Conservation (phyloP, 2,797 vertebrate genomes). For the Leuciscus waleckii region DNA sequence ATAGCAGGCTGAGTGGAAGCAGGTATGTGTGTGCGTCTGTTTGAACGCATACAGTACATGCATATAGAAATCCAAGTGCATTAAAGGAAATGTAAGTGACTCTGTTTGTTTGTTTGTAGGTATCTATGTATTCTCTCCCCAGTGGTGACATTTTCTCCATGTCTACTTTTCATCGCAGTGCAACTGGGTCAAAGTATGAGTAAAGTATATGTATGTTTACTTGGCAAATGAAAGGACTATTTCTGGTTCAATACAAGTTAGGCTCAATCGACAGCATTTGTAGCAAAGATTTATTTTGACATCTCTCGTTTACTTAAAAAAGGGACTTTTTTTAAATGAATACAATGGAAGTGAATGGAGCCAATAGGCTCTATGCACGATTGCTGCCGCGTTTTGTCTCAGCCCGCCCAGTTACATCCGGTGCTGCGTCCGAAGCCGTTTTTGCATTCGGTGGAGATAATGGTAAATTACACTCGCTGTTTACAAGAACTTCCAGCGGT, state of each 20-base stretch:
- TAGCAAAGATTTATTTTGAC: background rate
- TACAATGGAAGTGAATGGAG: background rate
- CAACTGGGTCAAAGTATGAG: slow-evolving; percentile 35
- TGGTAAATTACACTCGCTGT: too few species aligned
- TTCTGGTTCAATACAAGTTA: background rate
- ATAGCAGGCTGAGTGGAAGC: slow-evolving; percentile 49
- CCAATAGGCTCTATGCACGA: too few species aligned
- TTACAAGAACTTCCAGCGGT: too few species aligned
- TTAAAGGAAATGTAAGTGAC: slow-evolving; percentile 26
- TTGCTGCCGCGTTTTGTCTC: too few species aligned
- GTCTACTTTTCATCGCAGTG: slow-evolving; percentile 44
- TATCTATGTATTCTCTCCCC: slow-evolving; percentile 31
- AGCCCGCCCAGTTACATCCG: too few species aligned
- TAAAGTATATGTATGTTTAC: slow-evolving; percentile 38
- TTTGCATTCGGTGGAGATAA: too few species aligned
- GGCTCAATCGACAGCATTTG: background rate
- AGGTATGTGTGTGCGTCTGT: slow-evolving; percentile 11
- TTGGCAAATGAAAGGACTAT: slow-evolving; percentile 6
- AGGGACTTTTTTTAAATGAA: background rate
- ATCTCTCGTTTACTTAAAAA: background rate
- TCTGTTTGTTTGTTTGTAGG: slow-evolving; percentile 13
- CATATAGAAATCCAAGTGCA: background rate
- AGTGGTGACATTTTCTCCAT: slow-evolving; percentile 47
- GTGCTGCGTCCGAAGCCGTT: too few species aligned
- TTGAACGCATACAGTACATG: slow-evolving; percentile 13